Percentiles rank a stretch among this genome's conserved stretches.
phyloP scores from a whole-genome alignment of 2,797 vertebrate species.

The Arctocebus calabarensis region DNA sequence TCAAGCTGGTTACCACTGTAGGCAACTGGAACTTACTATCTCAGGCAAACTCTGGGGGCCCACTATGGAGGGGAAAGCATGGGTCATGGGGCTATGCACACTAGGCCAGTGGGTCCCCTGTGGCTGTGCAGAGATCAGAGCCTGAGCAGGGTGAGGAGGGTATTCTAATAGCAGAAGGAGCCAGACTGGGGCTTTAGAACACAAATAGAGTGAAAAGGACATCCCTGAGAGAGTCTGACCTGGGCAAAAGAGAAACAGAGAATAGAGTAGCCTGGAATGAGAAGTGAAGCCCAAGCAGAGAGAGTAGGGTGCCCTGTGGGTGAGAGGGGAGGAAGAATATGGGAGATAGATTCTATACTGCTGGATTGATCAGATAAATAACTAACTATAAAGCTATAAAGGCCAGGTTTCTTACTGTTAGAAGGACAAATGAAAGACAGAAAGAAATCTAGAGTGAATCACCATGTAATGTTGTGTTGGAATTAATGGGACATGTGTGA shows the following conservation, averaged over 20 bases:
- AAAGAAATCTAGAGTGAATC: neutral
- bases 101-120: neutral
- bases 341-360: neutral
- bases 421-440: neutral
- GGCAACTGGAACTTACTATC: neutral
- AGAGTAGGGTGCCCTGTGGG: neutral
- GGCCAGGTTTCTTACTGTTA: neutral
- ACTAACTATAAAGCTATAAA: neutral
- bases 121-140: neutral
- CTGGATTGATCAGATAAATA: neutral
- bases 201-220: neutral
- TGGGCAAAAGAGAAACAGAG: neutral
- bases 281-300: neutral
- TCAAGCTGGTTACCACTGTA: neutral
- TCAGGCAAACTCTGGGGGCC: neutral
- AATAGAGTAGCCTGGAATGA: neutral
- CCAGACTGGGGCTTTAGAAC: neutral
- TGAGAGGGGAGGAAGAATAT: neutral
- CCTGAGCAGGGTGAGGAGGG: neutral
- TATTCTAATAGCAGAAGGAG: neutral
- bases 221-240: neutral
- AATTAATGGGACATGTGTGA: constrained; percentile 3
- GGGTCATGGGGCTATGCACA: neutral
- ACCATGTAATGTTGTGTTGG: neutral
- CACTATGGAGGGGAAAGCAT: neutral